Evolutionary conservation across 2,797 vertebrate species (phyloP), one percentile per base, ranked within the genome.

Genomic region (Astyanax mexicanus): DNA sequence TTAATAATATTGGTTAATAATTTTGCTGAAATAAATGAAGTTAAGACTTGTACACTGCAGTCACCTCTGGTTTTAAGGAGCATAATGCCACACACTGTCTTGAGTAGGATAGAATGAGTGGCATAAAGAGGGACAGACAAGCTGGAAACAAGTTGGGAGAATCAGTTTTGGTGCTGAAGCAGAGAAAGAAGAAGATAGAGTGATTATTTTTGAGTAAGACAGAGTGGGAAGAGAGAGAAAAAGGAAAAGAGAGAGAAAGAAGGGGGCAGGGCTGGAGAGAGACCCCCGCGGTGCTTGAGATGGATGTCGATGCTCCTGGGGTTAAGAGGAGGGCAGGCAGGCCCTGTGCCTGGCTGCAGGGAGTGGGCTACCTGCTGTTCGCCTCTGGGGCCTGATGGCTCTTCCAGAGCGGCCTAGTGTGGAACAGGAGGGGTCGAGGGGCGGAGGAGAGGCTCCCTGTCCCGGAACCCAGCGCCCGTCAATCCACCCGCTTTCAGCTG

Each of bases 291-390:
- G 90, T 80, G 87, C 82, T 77, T 76, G 90, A 92, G 90, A 92
- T 92, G 89, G 90, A 91, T 92, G 90, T 87, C 84, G 83, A 84
- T 81, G 85, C 86, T 92, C 90, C 90, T 85, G 86, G 88, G 88
- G 91, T 91, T 91, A 89, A 90, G 89, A 88, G 91, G 88, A 89
- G 90, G 89, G 88, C 88, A 88, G 79, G 81, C 80, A 84, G 87
- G 81, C 85, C 87, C 83, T 83, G 81, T 84, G 86, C 88, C 86
- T 80, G 82, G 80, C 82, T 81, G 80, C 80, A 80, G 84, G 81
- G 81, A 83, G 81, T 68, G 58, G 76, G 69, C 79, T 73, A 67
- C 83, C 78, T 79, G 81, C 82, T 80, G 80, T 66, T 80, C 54
- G 72, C 76, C 85, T 79, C 78, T 75, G 79, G 73, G 80, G 78